A percentile compares a stretch with the other conserved stretches of the same genome.
These are phyloP conservation scores for Drosophila pachea DNA, from an alignment of 1,140 invertebrate species.

Conservation along the genomic window DNA sequence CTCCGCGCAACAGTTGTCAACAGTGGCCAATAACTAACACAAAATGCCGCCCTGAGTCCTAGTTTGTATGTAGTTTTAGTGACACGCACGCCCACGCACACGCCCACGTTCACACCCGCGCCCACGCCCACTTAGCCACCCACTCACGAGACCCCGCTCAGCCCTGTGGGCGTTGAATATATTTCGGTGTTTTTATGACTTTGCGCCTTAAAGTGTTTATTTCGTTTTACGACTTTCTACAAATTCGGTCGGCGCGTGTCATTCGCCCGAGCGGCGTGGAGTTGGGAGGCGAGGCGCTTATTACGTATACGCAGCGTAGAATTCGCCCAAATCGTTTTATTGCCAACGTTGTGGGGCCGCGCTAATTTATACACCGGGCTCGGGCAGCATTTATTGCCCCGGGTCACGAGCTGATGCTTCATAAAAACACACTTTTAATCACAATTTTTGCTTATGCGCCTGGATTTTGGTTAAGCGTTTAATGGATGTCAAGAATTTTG, in stretches of 20 bases:
- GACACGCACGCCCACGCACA: slow-evolving; percentile 19
- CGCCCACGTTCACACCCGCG: slow-evolving; percentile 14
- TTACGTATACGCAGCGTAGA: slow-evolving; percentile 42
- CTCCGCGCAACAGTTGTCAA: slow-evolving; percentile 37
- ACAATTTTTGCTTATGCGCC: slow-evolving; percentile 49
- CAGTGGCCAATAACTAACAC: slow-evolving; percentile 22
- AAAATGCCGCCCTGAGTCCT: slow-evolving; percentile 18
- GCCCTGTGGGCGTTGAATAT: slow-evolving; percentile 28
- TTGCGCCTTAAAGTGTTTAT: slow-evolving; percentile 74
- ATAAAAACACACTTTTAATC: slow-evolving; percentile 74
- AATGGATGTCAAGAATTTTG: slow-evolving; percentile 30
- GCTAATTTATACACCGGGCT: slow-evolving; percentile 68
- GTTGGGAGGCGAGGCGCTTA: slow-evolving; percentile 3
- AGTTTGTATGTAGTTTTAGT: slow-evolving; percentile 35
- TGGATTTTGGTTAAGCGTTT: slow-evolving; percentile 31
- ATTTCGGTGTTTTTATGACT: slow-evolving; percentile 70
- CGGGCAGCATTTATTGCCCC: slow-evolving; percentile 41
- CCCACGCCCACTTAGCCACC: background rate
- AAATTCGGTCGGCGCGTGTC: slow-evolving; percentile 70
- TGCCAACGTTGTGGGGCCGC: slow-evolving; percentile 45
- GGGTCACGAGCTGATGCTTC: slow-evolving; percentile 62
- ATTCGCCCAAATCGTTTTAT: slow-evolving; percentile 66
- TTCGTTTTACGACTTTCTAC: slow-evolving; percentile 71
- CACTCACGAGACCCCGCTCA: slow-evolving; percentile 8
- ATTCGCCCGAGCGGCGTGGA: slow-evolving; percentile 49